Conservation (phyloP, 2,888 invertebrate genomes). For the Ephialtes manifestator region DNA sequence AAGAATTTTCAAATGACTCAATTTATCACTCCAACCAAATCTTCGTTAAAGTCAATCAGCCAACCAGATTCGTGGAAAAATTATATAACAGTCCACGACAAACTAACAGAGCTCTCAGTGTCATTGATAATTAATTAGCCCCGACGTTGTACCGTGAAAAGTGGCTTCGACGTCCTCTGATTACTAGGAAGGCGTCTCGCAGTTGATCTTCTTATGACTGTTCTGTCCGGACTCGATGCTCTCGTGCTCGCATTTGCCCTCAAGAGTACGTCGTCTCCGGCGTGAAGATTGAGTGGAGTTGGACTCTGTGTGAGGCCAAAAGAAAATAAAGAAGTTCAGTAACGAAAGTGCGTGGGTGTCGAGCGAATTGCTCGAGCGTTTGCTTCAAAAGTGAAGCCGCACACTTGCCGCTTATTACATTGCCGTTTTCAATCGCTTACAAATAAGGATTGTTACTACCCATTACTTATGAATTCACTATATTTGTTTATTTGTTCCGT, state of each 20-base stretch:
- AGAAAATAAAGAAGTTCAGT: slow-evolving; percentile 53
- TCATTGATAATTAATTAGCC: slow-evolving; percentile 30
- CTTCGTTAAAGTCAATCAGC: not conserved
- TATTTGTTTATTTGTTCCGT: too few relatives aligned
- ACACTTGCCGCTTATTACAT: not conserved
- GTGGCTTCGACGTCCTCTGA: not conserved
- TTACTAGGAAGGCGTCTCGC: slow-evolving; percentile 19
- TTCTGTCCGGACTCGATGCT: not conserved
- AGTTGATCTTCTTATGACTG: not conserved
- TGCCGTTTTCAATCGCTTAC: too few relatives aligned
- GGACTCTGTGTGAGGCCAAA: slow-evolving; percentile 17
- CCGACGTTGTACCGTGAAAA: slow-evolving; percentile 23
- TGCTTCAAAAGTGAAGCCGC: not conserved
- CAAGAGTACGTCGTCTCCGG: slow-evolving; percentile 12
- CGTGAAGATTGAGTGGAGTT: slow-evolving; percentile 40
- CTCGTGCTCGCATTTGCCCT: not conserved
- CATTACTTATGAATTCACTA: too few relatives aligned
- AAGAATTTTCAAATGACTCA: not conserved
- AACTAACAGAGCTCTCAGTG: slow-evolving; percentile 25
- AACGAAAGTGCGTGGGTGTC: slow-evolving; percentile 44
- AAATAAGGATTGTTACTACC: too few relatives aligned
- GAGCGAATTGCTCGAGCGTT: slow-evolving; percentile 19
- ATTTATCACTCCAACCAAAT: not conserved
- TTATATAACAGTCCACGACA: not conserved
- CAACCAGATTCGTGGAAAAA: not conserved